A percentile compares a stretch with the other conserved stretches of the same genome.
These are phyloP conservation scores for Dolichopus griseipennis DNA, from an alignment of 2,888 invertebrate genomes.

Conservation along the genomic window DNA sequence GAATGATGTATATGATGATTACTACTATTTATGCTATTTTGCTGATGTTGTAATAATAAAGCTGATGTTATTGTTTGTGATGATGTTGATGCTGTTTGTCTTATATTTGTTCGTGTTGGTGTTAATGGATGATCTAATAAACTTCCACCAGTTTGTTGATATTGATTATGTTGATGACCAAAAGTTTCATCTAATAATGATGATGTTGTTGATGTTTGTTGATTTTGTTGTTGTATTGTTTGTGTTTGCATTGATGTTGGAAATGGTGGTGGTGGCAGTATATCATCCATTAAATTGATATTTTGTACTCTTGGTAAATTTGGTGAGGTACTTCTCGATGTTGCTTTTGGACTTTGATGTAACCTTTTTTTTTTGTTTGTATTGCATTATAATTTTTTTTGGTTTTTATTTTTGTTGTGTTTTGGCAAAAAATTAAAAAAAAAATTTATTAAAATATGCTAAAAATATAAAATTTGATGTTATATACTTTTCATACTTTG, in stretches of 20 bases:
- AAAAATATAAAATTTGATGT: not conserved
- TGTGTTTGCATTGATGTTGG: conserved; percentile 28
- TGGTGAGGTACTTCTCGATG: conserved; percentile 43
- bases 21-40: conserved; percentile 29
- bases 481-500: conserved; percentile 35
- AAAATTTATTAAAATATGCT: not conserved
- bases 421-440: conserved; percentile 19
- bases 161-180: conserved; percentile 36
- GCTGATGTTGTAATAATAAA: conserved; percentile 28
- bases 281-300: conserved; percentile 41
- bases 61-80: conserved; percentile 33
- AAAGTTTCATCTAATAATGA: conserved; percentile 37
- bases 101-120: conserved; percentile 35
- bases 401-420: conserved; percentile 10
- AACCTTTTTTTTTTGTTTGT: too few relatives aligned
- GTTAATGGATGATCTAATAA: conserved; percentile 42
- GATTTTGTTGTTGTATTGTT: conserved; percentile 34
- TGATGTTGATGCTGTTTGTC: conserved; percentile 39
- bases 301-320: conserved; percentile 42
- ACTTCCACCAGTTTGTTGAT: conserved; percentile 41
- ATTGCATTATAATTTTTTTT: too few relatives aligned
- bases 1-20: conserved; percentile 24
- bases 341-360: conserved; percentile 44
- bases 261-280: conserved; percentile 18
- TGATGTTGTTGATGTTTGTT: conserved; percentile 40